These are phyloP conservation scores for Platerodrilus igneus DNA, from an alignment of 2,888 invertebrate species.

Conservation along the genomic window DNA sequence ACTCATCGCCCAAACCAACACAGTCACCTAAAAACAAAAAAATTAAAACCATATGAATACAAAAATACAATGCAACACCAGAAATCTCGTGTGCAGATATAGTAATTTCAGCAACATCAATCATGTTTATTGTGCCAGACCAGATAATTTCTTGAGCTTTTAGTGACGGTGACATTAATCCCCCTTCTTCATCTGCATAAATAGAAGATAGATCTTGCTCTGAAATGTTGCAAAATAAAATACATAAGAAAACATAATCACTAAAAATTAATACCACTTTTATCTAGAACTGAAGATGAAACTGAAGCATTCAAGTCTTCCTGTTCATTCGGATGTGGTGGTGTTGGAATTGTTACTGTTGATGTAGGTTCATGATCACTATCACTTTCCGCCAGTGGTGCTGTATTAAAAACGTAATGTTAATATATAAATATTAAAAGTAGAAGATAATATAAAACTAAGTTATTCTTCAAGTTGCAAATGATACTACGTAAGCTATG, in stretches of 20 bases:
- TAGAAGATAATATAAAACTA: background rate
- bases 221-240: too few species aligned
- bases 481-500: too few species aligned
- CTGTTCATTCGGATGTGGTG: slow-evolving; percentile 44
- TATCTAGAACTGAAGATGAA: slow-evolving; percentile 6
- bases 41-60: background rate
- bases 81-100: slow-evolving; percentile 74
- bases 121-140: slow-evolving; percentile 85
- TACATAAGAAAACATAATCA: slow-evolving; percentile 1
- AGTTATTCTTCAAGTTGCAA: background rate
- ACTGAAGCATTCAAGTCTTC: slow-evolving; percentile 38
- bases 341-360: slow-evolving; percentile 66
- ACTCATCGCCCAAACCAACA: slow-evolving; percentile 63
- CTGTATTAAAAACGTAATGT: slow-evolving; percentile 27
- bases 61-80: slow-evolving; percentile 33
- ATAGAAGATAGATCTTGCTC: too few species aligned
- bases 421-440: background rate
- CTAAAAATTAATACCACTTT: too few species aligned
- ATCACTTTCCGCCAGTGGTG: slow-evolving; percentile 51
- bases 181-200: slow-evolving; percentile 24
- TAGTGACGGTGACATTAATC: slow-evolving; percentile 32
- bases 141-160: slow-evolving; percentile 49
- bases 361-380: slow-evolving; percentile 78
- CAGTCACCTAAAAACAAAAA: slow-evolving; percentile 56
- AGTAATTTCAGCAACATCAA: slow-evolving; percentile 84